Percentiles rank a stretch among this genome's conserved stretches.
These are phyloP conservation scores for Helicolenus hilgendorfi DNA, from an alignment of 2,797 vertebrate species.

Conservation along the genomic window DNA sequence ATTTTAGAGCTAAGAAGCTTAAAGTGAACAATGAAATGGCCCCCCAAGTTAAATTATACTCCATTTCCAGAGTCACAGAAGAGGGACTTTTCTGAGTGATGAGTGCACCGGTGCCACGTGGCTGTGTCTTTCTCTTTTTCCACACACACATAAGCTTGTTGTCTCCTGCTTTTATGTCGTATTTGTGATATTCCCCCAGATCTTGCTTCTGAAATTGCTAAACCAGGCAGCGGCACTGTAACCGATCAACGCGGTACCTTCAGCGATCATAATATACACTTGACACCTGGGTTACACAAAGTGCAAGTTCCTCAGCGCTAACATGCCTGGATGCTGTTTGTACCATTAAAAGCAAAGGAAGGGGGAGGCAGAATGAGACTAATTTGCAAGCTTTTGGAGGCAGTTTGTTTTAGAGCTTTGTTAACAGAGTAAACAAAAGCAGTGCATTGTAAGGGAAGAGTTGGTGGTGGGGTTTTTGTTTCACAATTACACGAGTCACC, in stretches of 20 bases:
- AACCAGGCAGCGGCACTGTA: slow-evolving; percentile 17
- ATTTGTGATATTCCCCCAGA: slow-evolving; percentile 50
- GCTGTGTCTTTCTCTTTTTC: slow-evolving; percentile 53
- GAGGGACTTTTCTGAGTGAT: slow-evolving; percentile 76
- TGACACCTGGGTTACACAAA: slow-evolving; percentile 20
- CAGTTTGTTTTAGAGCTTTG: slow-evolving; percentile 60
- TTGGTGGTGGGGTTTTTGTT: slow-evolving; percentile 30
- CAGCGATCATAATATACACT: slow-evolving; percentile 5
- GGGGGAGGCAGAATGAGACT: slow-evolving; percentile 25
- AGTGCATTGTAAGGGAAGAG: slow-evolving; percentile 28
- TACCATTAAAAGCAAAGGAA: slow-evolving; percentile 39
- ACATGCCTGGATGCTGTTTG: slow-evolving; percentile 26
- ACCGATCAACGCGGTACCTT: slow-evolving; percentile 1
- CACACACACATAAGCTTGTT: slow-evolving; percentile 45
- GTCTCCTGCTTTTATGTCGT: slow-evolving; percentile 34
- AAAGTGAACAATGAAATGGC: slow-evolving; percentile 90
- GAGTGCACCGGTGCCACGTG: slow-evolving; percentile 60
- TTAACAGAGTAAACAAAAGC: slow-evolving; percentile 68
- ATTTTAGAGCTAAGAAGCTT: slow-evolving; percentile 92
- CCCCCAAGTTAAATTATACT: slow-evolving; percentile 89
- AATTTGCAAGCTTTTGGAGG: slow-evolving; percentile 57
- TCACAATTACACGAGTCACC: slow-evolving; percentile 58
- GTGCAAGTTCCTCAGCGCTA: neutral
- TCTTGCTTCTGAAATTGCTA: slow-evolving; percentile 13
- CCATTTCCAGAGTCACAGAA: slow-evolving; percentile 84